These are phyloP conservation scores for Orthosia cruda DNA, from an alignment of 2,888 invertebrate genomes.

Conservation along the genomic window DNA sequence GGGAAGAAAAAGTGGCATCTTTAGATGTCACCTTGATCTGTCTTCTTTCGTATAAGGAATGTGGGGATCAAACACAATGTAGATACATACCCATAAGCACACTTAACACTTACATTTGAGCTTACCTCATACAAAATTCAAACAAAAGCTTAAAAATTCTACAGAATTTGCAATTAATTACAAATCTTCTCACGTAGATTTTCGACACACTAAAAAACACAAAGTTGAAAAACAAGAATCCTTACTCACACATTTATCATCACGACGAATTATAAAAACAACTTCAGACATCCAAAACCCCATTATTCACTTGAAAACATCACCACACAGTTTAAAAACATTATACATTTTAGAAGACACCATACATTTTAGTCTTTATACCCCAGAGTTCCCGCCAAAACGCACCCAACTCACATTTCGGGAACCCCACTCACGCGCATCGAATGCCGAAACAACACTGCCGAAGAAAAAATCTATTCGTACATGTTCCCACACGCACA, in stretches of 20 bases:
- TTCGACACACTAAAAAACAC: constrained; percentile 9
- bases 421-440: constrained; percentile 76
- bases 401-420: constrained; percentile 76
- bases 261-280: constrained; percentile 82
- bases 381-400: constrained; percentile 86
- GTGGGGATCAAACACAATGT: constrained; percentile 12
- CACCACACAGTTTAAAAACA: constrained; percentile 52
- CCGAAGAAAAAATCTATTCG: constrained; percentile 76
- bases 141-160: constrained; percentile 16
- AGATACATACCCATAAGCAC: background rate
- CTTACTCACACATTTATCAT: constrained; percentile 87
- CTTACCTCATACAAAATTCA: background rate
- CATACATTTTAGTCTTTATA: constrained; percentile 43
- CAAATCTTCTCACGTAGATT: constrained; percentile 21
- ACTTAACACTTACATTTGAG: constrained; percentile 12
- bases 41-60: constrained; percentile 24
- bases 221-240: constrained; percentile 24
- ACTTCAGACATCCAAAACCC: constrained; percentile 74
- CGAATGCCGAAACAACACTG: constrained; percentile 80
- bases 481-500: constrained; percentile 79
- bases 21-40: constrained; percentile 16
- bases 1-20: constrained; percentile 25
- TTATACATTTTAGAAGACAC: constrained; percentile 62
- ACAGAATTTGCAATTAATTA: background rate
- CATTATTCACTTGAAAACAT: constrained; percentile 79